Evolutionary conservation across 1,140 invertebrate species (phyloP).

Genomic region (Temnothorax nylanderi): DNA sequence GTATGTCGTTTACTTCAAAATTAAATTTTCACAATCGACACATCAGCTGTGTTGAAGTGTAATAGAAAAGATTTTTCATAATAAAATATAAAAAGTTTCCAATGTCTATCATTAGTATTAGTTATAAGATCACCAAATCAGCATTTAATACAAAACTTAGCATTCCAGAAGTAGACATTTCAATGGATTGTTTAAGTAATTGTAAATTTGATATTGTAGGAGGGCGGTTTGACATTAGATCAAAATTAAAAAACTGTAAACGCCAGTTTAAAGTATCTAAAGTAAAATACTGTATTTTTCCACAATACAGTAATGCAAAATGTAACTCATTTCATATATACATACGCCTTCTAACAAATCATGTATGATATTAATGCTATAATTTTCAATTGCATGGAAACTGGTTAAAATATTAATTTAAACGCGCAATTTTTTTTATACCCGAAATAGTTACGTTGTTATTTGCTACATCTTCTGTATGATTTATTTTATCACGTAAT

Average conservation of each 20-base stretch:
- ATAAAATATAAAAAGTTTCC: conserved; percentile 13
- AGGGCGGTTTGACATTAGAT: neutral
- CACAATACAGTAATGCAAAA: conserved; percentile 11
- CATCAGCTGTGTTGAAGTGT: conserved; percentile 11
- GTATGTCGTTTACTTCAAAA: too few relatives aligned
- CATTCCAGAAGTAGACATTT: conserved; percentile 21
- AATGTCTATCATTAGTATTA: neutral
- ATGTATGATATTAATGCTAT: conserved; percentile 19
- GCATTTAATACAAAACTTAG: neutral
- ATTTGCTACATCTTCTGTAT: conserved; percentile 4
- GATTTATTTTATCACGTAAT: conserved; percentile 16
- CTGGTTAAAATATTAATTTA: neutral
- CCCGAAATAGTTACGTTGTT: neutral
- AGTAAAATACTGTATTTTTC: conserved; percentile 2
- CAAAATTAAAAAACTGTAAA: conserved; percentile 30
- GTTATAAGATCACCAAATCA: conserved; percentile 14
- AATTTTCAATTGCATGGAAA: conserved; percentile 25
- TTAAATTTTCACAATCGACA: too few relatives aligned
- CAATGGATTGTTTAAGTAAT: neutral
- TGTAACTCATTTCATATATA: conserved; percentile 9
- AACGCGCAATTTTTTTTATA: conserved; percentile 14
- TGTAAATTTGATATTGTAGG: conserved; percentile 5
- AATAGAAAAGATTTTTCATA: conserved; percentile 21
- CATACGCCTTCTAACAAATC: conserved; percentile 10
- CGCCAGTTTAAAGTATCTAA: conserved; percentile 27